Conservation (phyloP, 2,113 vertebrate genomes). For the Sinocyclocheilus anophthalmus region DNA sequence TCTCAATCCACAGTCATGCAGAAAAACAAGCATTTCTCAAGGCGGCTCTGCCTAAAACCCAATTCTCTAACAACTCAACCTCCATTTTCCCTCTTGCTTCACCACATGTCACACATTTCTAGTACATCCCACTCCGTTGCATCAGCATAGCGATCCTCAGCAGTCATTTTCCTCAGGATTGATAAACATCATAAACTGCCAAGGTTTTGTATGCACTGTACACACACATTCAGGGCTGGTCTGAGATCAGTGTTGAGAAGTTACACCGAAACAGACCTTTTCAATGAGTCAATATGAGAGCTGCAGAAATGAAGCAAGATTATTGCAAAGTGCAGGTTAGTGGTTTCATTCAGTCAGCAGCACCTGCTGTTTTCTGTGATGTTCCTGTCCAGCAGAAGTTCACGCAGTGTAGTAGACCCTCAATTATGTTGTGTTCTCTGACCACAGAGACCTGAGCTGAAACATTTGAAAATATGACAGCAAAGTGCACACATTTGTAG, state of each 20-base stretch:
- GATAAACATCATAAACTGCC: slow-evolving; percentile 30
- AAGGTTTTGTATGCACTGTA: background rate
- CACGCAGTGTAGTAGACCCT: slow-evolving; percentile 12
- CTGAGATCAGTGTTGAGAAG: slow-evolving; percentile 11
- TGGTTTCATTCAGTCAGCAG: slow-evolving; percentile 47
- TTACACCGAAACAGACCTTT: slow-evolving; percentile 27
- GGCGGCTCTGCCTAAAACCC: slow-evolving; percentile 27
- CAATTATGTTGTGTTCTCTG: slow-evolving; percentile 33
- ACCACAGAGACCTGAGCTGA: background rate
- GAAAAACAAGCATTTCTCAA: slow-evolving; percentile 50
- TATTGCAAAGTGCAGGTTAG: slow-evolving; percentile 53
- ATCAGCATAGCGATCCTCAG: slow-evolving; percentile 22
- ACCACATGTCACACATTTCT: slow-evolving; percentile 26
- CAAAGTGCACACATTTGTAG: background rate
- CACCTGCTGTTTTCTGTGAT: slow-evolving; percentile 43
- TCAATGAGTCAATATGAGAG: slow-evolving; percentile 20
- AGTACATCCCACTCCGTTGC: background rate
- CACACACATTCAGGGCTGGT: background rate
- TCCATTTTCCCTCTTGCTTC: slow-evolving; percentile 1
- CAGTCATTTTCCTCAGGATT: slow-evolving; percentile 10
- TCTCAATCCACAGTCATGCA: slow-evolving; percentile 52
- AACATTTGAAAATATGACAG: background rate
- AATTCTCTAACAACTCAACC: slow-evolving; percentile 31
- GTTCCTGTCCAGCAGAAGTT: slow-evolving; percentile 41
- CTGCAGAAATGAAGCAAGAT: slow-evolving; percentile 41